Evolutionary conservation across 2,888 invertebrate genomes (phyloP), one percentile per base, ranked within the genome.

Genomic region (Acheta domesticus): DNA sequence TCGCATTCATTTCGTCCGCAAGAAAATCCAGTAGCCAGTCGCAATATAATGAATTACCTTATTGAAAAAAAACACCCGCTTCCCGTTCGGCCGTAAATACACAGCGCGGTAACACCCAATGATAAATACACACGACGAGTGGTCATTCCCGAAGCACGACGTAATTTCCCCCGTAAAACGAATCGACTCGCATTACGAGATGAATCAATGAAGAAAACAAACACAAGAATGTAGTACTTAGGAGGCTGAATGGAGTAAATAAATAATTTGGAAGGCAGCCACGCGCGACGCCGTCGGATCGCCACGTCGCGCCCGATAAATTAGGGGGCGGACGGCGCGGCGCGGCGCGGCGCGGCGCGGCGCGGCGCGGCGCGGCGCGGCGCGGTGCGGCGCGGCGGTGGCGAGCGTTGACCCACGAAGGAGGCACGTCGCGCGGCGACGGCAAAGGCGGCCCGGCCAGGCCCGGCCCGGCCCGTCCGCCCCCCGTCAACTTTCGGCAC

Each of bases 401-500:
- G n/a, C n/a, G n/a, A n/a, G n/a, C n/a, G n/a, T n/a, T n/a, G n/a
- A n/a, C n/a, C n/a, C n/a, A n/a, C n/a, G n/a, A n/a, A n/a, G n/a
- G n/a, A n/a, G n/a, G n/a, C n/a, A n/a, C n/a, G n/a, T n/a, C n/a
- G n/a, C n/a, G n/a, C n/a, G n/a, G n/a, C n/a, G n/a, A n/a, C n/a
- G n/a, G n/a, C n/a, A n/a, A n/a, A n/a, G n/a, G 62, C 62, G 62
- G 16, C 62, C 16, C 16, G 62, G 62, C 62, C 3, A 19, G 62
- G 62, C 12, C 5, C 11, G 5, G 62, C 4, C 16, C 62, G 8
- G 12, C 12, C 36, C 36, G 36, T 36, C 36, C 36, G 62, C 14
- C 74, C 48, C 78, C 74, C 73, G 78, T 75, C 76, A 76, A 77
- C 79, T 80, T 80, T 80, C 80, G 79, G 81, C 81, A 81, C 81